phyloP scores from a whole-genome alignment of 2,113 vertebrate species.

The Hemibagrus wyckioides region DNA sequence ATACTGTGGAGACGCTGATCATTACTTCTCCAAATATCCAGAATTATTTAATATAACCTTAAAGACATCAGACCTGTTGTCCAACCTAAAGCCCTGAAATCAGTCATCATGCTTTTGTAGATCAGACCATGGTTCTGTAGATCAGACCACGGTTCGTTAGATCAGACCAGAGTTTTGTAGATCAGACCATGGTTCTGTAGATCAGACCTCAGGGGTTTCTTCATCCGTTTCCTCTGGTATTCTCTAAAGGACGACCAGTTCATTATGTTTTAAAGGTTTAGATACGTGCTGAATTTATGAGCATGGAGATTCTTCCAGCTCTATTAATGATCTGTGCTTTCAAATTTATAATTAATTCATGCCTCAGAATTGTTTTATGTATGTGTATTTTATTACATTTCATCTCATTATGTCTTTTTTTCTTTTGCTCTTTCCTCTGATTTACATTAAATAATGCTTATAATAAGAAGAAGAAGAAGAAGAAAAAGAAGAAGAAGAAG shows the following conservation, averaged over 20 bases:
- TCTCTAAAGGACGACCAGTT: not conserved
- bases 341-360: not conserved
- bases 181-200: not conserved
- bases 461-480: too few relatives aligned
- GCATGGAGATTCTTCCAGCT: not conserved
- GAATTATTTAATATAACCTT: too few relatives aligned
- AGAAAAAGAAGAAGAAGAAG: too few relatives aligned
- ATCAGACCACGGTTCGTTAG: not conserved
- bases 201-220: not conserved
- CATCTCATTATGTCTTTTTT: not conserved
- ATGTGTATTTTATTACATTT: not conserved
- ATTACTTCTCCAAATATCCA: too few relatives aligned
- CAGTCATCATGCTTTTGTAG: too few relatives aligned
- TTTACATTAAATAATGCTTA: not conserved
- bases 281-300: not conserved
- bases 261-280: not conserved
- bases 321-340: not conserved
- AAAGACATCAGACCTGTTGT: too few relatives aligned
- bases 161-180: not conserved
- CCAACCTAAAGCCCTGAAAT: too few relatives aligned
- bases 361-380: not conserved
- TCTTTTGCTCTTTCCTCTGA: not conserved
- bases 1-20: too few relatives aligned
- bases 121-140: not conserved
- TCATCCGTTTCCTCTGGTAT: not conserved